Evolutionary conservation across 1,140 invertebrate genomes (phyloP).

Genomic region (Ectropis grisescens): DNA sequence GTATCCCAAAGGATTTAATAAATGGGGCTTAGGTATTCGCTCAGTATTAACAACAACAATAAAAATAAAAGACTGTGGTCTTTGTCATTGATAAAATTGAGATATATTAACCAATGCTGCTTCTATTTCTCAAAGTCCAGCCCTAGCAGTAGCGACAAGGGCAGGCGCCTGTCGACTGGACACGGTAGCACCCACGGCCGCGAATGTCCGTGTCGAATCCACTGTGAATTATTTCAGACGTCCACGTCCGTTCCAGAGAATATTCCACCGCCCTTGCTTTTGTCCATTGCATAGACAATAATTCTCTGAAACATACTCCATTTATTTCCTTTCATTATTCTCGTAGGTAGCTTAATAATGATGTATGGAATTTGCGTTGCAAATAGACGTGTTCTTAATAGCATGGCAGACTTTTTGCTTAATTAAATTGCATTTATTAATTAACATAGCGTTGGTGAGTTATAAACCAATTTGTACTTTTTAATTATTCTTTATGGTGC

Average conservation of each 20-base stretch:
- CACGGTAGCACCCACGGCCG: slow-evolving; percentile 27
- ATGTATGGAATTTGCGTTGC: slow-evolving; percentile 13
- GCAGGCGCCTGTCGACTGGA: slow-evolving; percentile 12
- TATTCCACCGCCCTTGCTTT: slow-evolving; percentile 25
- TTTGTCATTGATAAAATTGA: too few species aligned
- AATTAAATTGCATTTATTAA: too few species aligned
- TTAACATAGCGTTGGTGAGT: too few species aligned
- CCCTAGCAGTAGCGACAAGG: slow-evolving; percentile 12
- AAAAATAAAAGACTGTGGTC: too few species aligned
- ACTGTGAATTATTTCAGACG: slow-evolving; percentile 53
- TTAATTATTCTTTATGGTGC: too few species aligned
- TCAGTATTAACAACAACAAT: too few species aligned
- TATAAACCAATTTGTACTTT: too few species aligned
- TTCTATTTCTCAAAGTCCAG: too few species aligned
- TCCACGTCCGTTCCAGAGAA: slow-evolving; percentile 41
- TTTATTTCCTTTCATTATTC: slow-evolving; percentile 33
- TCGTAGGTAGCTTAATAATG: slow-evolving; percentile 12
- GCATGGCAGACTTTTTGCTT: too few species aligned
- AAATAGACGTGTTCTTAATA: not conserved
- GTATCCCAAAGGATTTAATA: too few species aligned
- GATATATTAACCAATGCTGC: too few species aligned
- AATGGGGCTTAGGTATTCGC: too few species aligned
- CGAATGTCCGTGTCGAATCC: slow-evolving; percentile 40
- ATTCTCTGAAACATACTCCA: slow-evolving; percentile 26
- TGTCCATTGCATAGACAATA: slow-evolving; percentile 25